phyloP scores from a whole-genome alignment of 2,113 vertebrate species.

The Theristicus caerulescens region DNA sequence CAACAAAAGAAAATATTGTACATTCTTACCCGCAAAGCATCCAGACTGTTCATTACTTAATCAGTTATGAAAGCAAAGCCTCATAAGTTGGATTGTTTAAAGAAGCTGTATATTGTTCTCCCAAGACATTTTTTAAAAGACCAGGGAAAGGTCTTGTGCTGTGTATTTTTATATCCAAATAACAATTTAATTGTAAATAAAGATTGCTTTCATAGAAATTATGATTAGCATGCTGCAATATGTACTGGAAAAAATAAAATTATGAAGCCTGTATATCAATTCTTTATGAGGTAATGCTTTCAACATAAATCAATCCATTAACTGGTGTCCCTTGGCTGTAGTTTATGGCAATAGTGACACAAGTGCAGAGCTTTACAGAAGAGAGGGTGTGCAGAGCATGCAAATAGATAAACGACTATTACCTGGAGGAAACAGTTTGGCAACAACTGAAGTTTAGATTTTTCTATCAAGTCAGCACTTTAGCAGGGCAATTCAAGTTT shows the following conservation, averaged over 20 bases:
- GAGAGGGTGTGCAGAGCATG: not conserved
- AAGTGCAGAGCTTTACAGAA: not conserved
- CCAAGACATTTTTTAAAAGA: not conserved
- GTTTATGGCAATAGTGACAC: not conserved
- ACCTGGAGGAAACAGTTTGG: constrained; percentile 2
- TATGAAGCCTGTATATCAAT: not conserved
- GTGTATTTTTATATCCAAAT: not conserved
- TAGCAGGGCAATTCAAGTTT: constrained; percentile 35
- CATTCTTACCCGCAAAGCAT: not conserved
- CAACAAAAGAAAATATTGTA: constrained; percentile 56
- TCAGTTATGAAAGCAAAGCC: constrained; percentile 41
- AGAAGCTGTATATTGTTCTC: not conserved
- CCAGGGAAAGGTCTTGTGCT: not conserved
- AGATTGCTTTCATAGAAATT: not conserved
- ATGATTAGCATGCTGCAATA: not conserved
- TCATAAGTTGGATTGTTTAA: constrained; percentile 7
- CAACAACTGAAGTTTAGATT: not conserved
- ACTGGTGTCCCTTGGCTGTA: not conserved
- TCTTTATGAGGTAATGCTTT: not conserved
- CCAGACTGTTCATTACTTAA: constrained; percentile 41
- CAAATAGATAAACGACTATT: not conserved
- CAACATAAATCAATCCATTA: not conserved
- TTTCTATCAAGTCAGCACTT: constrained; percentile 60
- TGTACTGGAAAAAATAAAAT: not conserved
- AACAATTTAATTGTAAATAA: not conserved